Percentiles rank a stretch among this genome's conserved stretches.
phyloP scores from a whole-genome alignment of 2,113 vertebrate species.

The Oryzias curvinotus region DNA sequence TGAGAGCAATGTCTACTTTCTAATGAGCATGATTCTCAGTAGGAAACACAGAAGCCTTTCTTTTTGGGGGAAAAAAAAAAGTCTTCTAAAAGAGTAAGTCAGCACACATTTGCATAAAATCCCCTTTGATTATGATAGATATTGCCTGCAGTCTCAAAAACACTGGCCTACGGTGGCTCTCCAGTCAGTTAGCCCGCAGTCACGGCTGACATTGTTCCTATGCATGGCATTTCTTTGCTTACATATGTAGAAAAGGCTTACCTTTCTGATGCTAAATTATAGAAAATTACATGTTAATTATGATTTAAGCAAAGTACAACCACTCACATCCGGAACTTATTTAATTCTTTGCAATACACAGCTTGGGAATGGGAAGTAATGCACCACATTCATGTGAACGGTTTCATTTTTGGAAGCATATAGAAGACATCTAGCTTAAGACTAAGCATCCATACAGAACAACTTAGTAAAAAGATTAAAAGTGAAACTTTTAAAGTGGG shows the following conservation, averaged over 20 bases:
- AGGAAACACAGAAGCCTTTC: constrained; percentile 61
- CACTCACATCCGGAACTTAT: constrained; percentile 16
- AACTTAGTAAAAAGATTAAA: constrained; percentile 58
- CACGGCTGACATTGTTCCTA: constrained; percentile 60
- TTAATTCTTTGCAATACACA: constrained; percentile 19
- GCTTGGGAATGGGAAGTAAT: constrained; percentile 22
- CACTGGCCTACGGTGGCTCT: constrained; percentile 67
- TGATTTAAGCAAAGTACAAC: constrained; percentile 43
- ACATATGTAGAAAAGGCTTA: constrained; percentile 33
- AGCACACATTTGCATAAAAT: constrained; percentile 72
- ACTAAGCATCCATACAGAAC: constrained; percentile 42
- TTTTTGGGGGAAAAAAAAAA: neutral
- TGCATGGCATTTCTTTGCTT: constrained; percentile 28
- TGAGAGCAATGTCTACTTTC: constrained; percentile 53
- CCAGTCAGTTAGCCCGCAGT: constrained; percentile 65
- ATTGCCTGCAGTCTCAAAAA: constrained; percentile 64
- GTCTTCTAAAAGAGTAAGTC: constrained; percentile 66
- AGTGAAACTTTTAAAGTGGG: constrained; percentile 63
- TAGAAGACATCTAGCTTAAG: constrained; percentile 42
- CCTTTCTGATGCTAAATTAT: constrained; percentile 38
- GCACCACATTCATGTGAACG: constrained; percentile 34
- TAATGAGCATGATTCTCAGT: constrained; percentile 66
- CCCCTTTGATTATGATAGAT: constrained; percentile 71
- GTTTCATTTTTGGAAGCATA: constrained; percentile 41
- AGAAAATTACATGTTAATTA: constrained; percentile 59